Percentiles rank a stretch among this genome's conserved stretches.
Evolutionary conservation across 2,888 invertebrate species (phyloP).

Genomic region (Lapara coniferarum): DNA sequence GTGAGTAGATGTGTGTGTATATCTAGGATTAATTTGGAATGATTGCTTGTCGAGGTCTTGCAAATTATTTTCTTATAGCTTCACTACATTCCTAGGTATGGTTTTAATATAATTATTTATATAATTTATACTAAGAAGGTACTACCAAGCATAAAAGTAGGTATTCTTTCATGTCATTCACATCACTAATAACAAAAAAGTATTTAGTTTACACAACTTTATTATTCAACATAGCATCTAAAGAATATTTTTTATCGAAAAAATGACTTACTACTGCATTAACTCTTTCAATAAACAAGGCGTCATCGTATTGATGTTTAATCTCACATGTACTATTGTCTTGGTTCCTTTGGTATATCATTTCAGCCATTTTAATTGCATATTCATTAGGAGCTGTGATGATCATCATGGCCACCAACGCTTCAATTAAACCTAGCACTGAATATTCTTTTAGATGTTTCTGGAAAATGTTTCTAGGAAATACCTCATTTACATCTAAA

Average conservation of each 20-base stretch:
- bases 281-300: slow-evolving; percentile 59
- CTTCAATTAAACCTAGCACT: slow-evolving; percentile 66
- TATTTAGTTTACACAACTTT: slow-evolving; percentile 31
- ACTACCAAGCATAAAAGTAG: too few species aligned
- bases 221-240: slow-evolving; percentile 51
- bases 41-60: too few species aligned
- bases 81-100: too few species aligned
- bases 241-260: slow-evolving; percentile 58
- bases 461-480: slow-evolving; percentile 56
- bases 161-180: too few species aligned
- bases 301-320: slow-evolving; percentile 47
- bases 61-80: too few species aligned
- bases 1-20: too few species aligned
- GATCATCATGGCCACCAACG: slow-evolving; percentile 71
- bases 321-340: slow-evolving; percentile 47
- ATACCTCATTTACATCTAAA: slow-evolving; percentile 56
- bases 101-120: too few species aligned
- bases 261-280: slow-evolving; percentile 66
- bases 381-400: slow-evolving; percentile 66
- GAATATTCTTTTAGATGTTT: slow-evolving; percentile 63
- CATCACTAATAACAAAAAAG: too few species aligned
- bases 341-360: slow-evolving; percentile 52
- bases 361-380: slow-evolving; percentile 64
- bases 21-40: background rate
- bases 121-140: too few species aligned